These are phyloP conservation scores for Sebastes hubbsi DNA, from an alignment of 2,797 vertebrate genomes.

Conservation along the genomic window DNA sequence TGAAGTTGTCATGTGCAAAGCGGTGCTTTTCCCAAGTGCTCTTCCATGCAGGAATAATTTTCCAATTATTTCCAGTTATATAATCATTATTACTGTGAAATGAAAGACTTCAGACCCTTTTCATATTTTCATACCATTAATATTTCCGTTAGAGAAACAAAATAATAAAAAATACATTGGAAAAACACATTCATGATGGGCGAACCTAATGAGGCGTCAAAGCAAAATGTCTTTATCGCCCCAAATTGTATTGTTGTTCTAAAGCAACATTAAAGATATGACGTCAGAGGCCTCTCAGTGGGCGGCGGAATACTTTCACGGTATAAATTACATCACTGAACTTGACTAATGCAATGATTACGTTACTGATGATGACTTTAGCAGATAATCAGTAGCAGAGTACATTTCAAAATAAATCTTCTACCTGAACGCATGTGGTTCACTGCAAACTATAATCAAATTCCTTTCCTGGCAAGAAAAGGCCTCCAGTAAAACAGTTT, in stretches of 20 bases:
- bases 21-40: background rate
- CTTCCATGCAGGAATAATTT: constrained; percentile 36
- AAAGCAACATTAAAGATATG: constrained; percentile 39
- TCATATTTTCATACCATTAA: constrained; percentile 35
- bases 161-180: constrained; percentile 24
- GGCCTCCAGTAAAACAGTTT: background rate
- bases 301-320: constrained; percentile 5
- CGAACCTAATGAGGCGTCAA: constrained; percentile 37
- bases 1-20: constrained; percentile 24
- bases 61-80: constrained; percentile 46
- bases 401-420: constrained; percentile 32
- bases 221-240: constrained; percentile 38
- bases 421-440: constrained; percentile 17
- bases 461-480: constrained; percentile 4
- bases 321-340: constrained; percentile 32
- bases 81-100: constrained; percentile 38
- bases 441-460: background rate
- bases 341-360: constrained; percentile 17
- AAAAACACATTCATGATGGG: constrained; percentile 33
- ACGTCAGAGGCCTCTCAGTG: constrained; percentile 21
- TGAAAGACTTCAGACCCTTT: constrained; percentile 28
- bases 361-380: constrained; percentile 41
- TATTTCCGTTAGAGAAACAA: constrained; percentile 24
- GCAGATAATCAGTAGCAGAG: constrained; percentile 39
- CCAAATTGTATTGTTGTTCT: constrained; percentile 24